These are phyloP conservation scores for Loriculus beryllinus DNA, from an alignment of 2,797 vertebrate genomes.

Conservation along the genomic window DNA sequence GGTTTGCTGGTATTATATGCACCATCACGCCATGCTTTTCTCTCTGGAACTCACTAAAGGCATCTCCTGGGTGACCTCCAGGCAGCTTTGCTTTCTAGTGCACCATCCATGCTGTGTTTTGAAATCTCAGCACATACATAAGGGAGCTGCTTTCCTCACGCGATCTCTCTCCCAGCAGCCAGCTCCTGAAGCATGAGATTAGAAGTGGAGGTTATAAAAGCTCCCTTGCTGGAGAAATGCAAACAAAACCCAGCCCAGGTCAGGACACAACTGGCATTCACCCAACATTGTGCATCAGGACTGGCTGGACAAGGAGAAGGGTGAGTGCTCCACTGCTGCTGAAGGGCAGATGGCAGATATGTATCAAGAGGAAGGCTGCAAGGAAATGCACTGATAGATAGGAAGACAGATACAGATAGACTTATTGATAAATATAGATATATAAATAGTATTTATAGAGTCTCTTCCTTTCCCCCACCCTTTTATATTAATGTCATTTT, in stretches of 20 bases:
- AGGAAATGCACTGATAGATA: neutral
- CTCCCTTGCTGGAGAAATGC: neutral
- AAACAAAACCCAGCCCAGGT: neutral
- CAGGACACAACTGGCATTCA: neutral
- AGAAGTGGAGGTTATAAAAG: neutral
- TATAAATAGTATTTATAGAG: neutral
- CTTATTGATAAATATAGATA: neutral
- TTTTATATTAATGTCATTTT: accelerated
- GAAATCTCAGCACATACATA: neutral
- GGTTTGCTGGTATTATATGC: constrained; percentile 11
- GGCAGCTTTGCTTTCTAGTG: neutral
- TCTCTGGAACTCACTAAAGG: constrained; percentile 21
- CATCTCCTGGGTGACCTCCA: constrained; percentile 19
- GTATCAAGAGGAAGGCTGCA: neutral
- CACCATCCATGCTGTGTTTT: neutral
- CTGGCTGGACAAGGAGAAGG: neutral
- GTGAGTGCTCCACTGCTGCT: neutral
- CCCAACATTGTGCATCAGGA: neutral
- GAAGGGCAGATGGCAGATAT: neutral
- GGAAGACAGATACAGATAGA: neutral
- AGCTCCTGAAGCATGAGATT: neutral
- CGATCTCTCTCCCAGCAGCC: neutral
- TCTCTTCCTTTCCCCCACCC: neutral
- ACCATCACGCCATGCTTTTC: neutral
- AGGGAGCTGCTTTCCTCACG: neutral